Conservation (phyloP, 2,888 invertebrate genomes). For the Caenorhabditis japonica region DNA sequence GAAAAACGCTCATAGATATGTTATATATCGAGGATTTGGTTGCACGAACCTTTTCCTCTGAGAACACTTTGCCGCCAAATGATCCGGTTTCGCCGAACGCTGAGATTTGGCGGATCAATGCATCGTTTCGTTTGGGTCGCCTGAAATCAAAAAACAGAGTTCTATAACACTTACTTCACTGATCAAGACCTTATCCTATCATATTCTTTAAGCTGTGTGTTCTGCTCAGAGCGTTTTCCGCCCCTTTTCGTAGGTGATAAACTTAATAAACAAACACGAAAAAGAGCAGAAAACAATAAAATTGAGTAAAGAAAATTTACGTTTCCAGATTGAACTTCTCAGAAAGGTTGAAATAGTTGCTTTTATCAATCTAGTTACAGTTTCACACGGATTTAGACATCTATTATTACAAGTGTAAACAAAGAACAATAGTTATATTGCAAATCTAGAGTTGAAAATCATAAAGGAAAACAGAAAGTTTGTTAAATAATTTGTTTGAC, state of each 20-base stretch:
- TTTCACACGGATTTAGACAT: too few relatives aligned
- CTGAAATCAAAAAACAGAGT: slow-evolving; percentile 20
- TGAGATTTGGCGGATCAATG: slow-evolving; percentile 20
- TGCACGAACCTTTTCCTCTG: slow-evolving; percentile 58
- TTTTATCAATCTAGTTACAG: too few relatives aligned
- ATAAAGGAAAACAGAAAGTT: too few relatives aligned
- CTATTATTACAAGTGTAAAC: too few relatives aligned
- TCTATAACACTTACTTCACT: background rate
- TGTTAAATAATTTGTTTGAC: slow-evolving; percentile 6
- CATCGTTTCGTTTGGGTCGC: slow-evolving; percentile 41
- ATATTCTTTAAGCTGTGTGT: slow-evolving; percentile 18
- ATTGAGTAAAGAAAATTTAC: slow-evolving; percentile 6
- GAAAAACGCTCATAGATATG: too few relatives aligned
- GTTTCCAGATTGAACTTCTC: too few relatives aligned
- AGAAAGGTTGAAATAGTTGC: too few relatives aligned
- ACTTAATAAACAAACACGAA: slow-evolving; percentile 35
- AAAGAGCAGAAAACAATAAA: background rate
- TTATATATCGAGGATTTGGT: too few relatives aligned
- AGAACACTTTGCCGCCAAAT: slow-evolving; percentile 59
- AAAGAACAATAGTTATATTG: too few relatives aligned
- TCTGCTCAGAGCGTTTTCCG: slow-evolving; percentile 27
- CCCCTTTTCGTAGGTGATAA: slow-evolving; percentile 6
- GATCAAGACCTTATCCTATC: too few relatives aligned
- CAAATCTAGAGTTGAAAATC: too few relatives aligned
- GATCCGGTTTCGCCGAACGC: slow-evolving; percentile 56